Percentiles rank a stretch among this genome's conserved stretches.
phyloP scores from a whole-genome alignment of 2,797 vertebrate species.

The Chelmon rostratus region DNA sequence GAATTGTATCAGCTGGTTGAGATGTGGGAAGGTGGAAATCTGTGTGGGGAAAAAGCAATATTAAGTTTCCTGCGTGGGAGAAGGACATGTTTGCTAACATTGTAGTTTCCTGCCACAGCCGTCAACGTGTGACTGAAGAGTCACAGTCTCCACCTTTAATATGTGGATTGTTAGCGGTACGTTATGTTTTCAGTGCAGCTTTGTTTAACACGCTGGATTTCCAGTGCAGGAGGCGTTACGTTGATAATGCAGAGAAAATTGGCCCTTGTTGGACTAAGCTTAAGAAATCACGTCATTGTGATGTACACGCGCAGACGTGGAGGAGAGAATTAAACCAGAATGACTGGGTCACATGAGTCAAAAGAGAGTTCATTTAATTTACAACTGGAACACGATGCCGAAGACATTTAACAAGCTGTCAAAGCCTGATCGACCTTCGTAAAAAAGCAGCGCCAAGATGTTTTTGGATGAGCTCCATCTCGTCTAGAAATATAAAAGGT shows the following conservation, averaged over 20 bases:
- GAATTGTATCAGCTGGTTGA: too few relatives aligned
- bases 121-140: background rate
- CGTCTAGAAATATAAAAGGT: background rate
- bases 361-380: background rate
- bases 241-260: background rate
- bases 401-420: background rate
- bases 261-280: background rate
- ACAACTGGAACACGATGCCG: background rate
- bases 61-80: too few relatives aligned
- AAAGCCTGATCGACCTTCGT: background rate
- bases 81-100: too few relatives aligned
- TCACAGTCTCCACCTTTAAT: background rate
- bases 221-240: background rate
- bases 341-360: background rate
- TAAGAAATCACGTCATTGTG: background rate
- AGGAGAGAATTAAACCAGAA: background rate
- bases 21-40: background rate
- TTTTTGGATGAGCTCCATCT: background rate
- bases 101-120: too few relatives aligned
- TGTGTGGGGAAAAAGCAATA: background rate
- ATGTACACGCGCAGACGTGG: background rate
- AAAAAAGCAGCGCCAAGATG: background rate
- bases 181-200: background rate
- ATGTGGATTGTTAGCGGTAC: background rate
- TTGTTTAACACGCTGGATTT: background rate